Base-by-base conservation (phyloP, 2,797 vertebrate species). In the Erethizon dorsatum region DNA sequence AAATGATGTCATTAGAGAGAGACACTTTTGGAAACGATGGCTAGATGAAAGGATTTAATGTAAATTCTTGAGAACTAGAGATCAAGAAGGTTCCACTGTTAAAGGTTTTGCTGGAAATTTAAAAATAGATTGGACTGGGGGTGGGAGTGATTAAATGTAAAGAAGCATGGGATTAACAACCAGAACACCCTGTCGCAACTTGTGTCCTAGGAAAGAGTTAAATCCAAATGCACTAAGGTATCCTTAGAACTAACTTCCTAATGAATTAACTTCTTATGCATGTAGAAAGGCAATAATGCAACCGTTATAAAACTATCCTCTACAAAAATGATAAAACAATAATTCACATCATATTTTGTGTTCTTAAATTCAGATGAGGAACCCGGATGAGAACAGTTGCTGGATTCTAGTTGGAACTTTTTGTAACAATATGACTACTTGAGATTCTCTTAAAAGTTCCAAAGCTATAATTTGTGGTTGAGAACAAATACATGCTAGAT, bases 201-300 rank as follows among this genome's bases (percentile, higher is more conserved):
- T 33, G 2, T 52, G 20, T 59, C 37, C 6, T 57, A 33, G 7
- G 26, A 88, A 65, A 89, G 54, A 57, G 67, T 67, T 45, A 77
- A 75, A 15, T 59, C 20, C 17, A 0, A 37, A 33, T 78, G 57
- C 47, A 57, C 33, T 24, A 82, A 90, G 24, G 14, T n/a, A 41
- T 6, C 1, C 26, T 52, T 94, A 73, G 52, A 82, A 93, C 88
- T 93, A 77, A 59, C 26, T 71, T 96, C n/a, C 71, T 26, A 45
- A 78, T 18, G 47, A 93, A 75, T 90, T 94, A 75, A 63, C 26
- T 77, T 96, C n/a, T 92, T 83, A 28, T 33, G 54, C 4, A 63
- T 15, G 28, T 92, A 33, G 56, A 63, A 73, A 11, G 45, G n/a
- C 41, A 73, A 8, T 24, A 52, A 47, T 31, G 14, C 31, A 89